Evolutionary conservation across 1,140 invertebrate genomes (phyloP), one percentile per base, ranked within the genome.

Genomic region (Pogonognathellus flavescens): DNA sequence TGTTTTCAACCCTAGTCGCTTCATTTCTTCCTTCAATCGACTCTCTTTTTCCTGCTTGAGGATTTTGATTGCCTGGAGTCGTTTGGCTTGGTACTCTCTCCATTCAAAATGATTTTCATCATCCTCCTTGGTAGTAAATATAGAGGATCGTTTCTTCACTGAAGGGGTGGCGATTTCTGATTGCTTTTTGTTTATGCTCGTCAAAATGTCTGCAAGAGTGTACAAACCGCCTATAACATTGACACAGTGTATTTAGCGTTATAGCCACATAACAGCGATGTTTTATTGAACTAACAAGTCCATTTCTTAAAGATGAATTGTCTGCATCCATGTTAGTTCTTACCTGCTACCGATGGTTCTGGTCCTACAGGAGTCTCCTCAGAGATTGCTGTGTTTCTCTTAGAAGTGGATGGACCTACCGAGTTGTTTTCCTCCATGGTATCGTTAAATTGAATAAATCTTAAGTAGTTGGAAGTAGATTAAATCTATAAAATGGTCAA

Each of bases 121-220:
- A 16, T 76, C 70, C 7, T 50, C 22, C n/a, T 8, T n/a, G 13
- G 14, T 76, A 41, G 1, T 1, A 41, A 41, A 41, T 41, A 41
- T 41, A 1, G 31, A 41, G 31, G 31, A 41, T 41, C 31, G 1
- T 41, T 41, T 76, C 7, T 10, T 49, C 6, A 25, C 1, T 0
- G 80, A 9, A 3, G 50, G 50, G 2, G n/a, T 20, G 18, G 22
- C 20, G 7, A 13, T 18, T 18, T 49, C n/a, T 8, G 70, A 76
- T 76, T 76, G 70, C 10, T 76, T 49, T 18, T 50, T 76, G n/a
- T 76, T 76, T n/a, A 76, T 66, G 22, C 70, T 76, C 16, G 70
- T 76, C 31, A 76, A 76, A 18, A 76, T 76, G 16, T 76, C 70
- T 13, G 70, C 70, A 25, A 76, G 49, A 13, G 62, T 66, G 20